Percentiles rank a stretch among this genome's conserved stretches.
Evolutionary conservation across 2,888 invertebrate genomes (phyloP).

Genomic region (Idaea straminata): DNA sequence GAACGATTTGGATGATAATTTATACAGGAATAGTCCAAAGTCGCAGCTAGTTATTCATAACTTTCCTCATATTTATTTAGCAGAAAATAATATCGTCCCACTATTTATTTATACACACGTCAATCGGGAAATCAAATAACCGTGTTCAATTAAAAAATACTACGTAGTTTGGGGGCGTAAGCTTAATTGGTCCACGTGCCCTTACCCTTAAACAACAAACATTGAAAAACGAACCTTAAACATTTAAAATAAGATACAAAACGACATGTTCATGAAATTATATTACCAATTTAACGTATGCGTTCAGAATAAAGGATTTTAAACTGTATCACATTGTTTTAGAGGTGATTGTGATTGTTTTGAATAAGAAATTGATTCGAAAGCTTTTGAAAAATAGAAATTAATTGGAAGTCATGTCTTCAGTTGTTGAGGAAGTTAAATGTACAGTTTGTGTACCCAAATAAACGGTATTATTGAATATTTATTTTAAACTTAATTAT

Average conservation of each 20-base stretch:
- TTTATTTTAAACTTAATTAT: too few species aligned
- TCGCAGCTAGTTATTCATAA: not conserved
- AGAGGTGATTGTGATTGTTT: slow-evolving; percentile 21
- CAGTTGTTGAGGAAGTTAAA: slow-evolving; percentile 28
- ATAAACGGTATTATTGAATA: not conserved
- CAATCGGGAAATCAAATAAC: slow-evolving; percentile 71
- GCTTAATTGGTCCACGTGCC: slow-evolving; percentile 70
- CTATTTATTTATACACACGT: slow-evolving; percentile 40
- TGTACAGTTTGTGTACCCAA: slow-evolving; percentile 14
- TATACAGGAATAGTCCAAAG: too few species aligned
- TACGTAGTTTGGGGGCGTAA: slow-evolving; percentile 51
- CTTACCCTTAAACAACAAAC: slow-evolving; percentile 13
- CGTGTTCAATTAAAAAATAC: slow-evolving; percentile 70
- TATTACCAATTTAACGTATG: slow-evolving; percentile 3
- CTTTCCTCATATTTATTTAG: slow-evolving; percentile 2
- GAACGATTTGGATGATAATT: too few species aligned
- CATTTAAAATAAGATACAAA: not conserved
- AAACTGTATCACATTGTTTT: slow-evolving; percentile 26
- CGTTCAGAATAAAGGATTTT: slow-evolving; percentile 8
- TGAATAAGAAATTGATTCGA: slow-evolving; percentile 39
- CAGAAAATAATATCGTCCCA: slow-evolving; percentile 26
- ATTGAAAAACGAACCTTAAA: slow-evolving; percentile 21
- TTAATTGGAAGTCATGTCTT: slow-evolving; percentile 54
- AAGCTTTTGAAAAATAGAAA: slow-evolving; percentile 55
- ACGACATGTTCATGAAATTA: not conserved